Evolutionary conservation across 2,888 invertebrate genomes (phyloP).

Genomic region (Acleris sparsana): DNA sequence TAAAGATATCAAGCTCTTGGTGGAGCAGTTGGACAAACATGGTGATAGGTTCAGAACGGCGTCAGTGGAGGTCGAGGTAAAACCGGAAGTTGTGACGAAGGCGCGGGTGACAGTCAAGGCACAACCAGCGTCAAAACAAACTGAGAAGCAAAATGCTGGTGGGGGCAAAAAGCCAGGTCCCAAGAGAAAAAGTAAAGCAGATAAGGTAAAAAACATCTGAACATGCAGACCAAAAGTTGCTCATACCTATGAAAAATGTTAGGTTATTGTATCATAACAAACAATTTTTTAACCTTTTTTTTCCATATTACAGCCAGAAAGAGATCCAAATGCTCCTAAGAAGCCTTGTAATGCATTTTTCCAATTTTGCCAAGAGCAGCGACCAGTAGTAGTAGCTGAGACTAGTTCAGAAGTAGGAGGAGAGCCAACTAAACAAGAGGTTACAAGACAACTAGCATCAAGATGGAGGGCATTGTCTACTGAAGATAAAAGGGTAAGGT

Average conservation of each 20-base stretch:
- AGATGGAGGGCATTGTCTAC: slow-evolving; percentile 88
- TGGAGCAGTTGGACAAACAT: slow-evolving; percentile 87
- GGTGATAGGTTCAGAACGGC: slow-evolving; percentile 87
- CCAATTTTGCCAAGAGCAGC: slow-evolving; percentile 91
- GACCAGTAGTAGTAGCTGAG: slow-evolving; percentile 88
- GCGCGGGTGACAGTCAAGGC: slow-evolving; percentile 57
- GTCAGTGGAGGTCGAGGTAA: slow-evolving; percentile 82
- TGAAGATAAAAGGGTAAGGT: slow-evolving; percentile 87
- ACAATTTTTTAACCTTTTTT: neutral
- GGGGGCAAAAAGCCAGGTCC: slow-evolving; percentile 69
- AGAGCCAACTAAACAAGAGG: slow-evolving; percentile 89
- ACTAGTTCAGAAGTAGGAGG: slow-evolving; percentile 84
- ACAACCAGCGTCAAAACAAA: slow-evolving; percentile 56
- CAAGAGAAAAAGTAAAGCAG: slow-evolving; percentile 85
- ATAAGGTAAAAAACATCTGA: slow-evolving; percentile 68
- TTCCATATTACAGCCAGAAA: slow-evolving; percentile 61
- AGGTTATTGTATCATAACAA: neutral
- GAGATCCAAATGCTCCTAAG: slow-evolving; percentile 90
- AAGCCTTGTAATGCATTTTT: slow-evolving; percentile 92
- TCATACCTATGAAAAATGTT: too few species aligned
- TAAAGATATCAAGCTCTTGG: slow-evolving; percentile 87
- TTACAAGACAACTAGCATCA: slow-evolving; percentile 88
- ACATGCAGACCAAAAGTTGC: too few species aligned
- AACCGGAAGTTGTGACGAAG: slow-evolving; percentile 59
- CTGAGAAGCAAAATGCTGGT: slow-evolving; percentile 62